phyloP scores from a whole-genome alignment of 2,888 invertebrate species.

The Xestobium rufovillosum region DNA sequence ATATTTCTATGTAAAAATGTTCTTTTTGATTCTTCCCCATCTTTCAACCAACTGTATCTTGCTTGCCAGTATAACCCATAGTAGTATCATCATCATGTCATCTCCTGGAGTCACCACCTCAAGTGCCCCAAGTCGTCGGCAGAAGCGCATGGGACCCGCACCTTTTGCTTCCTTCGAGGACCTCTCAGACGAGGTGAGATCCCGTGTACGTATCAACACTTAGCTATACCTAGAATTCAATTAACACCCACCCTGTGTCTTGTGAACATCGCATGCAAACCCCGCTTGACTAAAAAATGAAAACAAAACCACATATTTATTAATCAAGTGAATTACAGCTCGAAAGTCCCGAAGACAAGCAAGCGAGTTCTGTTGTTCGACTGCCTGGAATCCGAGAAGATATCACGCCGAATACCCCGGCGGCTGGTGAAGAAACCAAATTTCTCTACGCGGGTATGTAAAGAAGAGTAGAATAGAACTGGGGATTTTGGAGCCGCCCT shows the following conservation, averaged over 20 bases:
- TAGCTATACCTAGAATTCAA: not conserved
- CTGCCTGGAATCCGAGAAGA: conserved; percentile 53
- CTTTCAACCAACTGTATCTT: too few relatives aligned
- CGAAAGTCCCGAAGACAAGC: conserved; percentile 51
- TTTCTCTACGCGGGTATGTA: not conserved
- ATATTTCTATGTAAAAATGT: too few relatives aligned
- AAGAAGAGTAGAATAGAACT: too few relatives aligned
- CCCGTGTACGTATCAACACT: conserved; percentile 50
- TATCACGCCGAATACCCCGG: conserved; percentile 35
- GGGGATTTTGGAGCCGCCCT: conserved; percentile 8
- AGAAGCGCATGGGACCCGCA: conserved; percentile 83
- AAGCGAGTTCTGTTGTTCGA: conserved; percentile 43
- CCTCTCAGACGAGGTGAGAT: conserved; percentile 72
- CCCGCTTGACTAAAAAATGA: too few relatives aligned
- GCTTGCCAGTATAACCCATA: conserved; percentile 33
- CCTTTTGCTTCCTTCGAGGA: conserved; percentile 93
- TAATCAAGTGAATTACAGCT: conserved; percentile 41
- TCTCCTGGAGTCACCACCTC: conserved; percentile 31
- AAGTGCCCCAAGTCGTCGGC: conserved; percentile 37
- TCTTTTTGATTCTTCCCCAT: too few relatives aligned
- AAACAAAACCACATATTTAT: not conserved
- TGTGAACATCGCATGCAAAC: not conserved
- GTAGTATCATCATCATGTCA: conserved; percentile 34
- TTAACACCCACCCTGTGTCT: not conserved
- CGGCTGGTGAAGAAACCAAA: conserved; percentile 15